Percentiles rank a stretch among this genome's conserved stretches.
phyloP scores from a whole-genome alignment of 2,797 vertebrate genomes.

The Chrysocyon brachyurus region DNA sequence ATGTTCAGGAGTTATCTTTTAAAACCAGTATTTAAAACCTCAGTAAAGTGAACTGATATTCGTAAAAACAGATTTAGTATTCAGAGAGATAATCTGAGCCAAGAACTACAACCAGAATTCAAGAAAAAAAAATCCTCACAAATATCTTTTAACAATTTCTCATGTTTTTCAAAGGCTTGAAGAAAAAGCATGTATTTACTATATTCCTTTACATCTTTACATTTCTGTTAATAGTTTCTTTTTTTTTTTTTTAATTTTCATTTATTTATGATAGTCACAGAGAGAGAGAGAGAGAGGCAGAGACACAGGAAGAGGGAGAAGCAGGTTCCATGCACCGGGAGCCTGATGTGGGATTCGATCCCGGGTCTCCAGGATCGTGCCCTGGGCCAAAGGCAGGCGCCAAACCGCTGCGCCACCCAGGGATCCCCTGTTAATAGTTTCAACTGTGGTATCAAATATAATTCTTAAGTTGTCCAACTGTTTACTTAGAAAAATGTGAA shows the following conservation, averaged over 20 bases:
- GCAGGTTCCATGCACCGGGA: too few relatives aligned
- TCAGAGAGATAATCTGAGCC: background rate
- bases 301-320: too few relatives aligned
- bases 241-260: too few relatives aligned
- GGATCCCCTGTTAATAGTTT: background rate
- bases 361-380: too few relatives aligned
- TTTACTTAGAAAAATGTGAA: conserved; percentile 41
- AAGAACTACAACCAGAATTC: background rate
- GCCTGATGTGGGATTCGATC: too few relatives aligned
- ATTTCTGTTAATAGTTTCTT: background rate
- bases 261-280: too few relatives aligned
- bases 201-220: background rate
- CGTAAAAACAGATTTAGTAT: background rate
- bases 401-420: too few relatives aligned
- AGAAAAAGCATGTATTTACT: background rate
- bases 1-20: background rate
- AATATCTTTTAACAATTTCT: background rate
- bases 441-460: background rate
- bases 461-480: conserved; percentile 14
- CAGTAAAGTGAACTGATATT: background rate
- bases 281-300: too few relatives aligned
- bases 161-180: background rate
- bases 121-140: background rate
- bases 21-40: background rate
- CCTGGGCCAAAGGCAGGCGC: too few relatives aligned